Evolutionary conservation across 2,113 vertebrate genomes (phyloP), one percentile per base, ranked within the genome.

Genomic region (Nycticebus coucang): DNA sequence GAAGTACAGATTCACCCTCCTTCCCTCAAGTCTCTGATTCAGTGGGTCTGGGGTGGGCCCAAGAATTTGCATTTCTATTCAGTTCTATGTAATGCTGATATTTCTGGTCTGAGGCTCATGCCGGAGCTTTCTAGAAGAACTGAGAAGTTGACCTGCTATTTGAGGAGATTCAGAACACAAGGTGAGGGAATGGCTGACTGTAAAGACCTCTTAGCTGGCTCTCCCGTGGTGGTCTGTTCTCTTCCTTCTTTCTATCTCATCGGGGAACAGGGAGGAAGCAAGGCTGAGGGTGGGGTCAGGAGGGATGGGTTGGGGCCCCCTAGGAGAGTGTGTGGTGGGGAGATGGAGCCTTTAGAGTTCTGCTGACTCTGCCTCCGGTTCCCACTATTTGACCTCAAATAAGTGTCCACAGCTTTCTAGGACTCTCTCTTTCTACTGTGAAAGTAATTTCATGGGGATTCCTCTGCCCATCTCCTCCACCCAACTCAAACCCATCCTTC

Each of bases 391-490:
- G 62, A 60, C 50, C n/a, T 89, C 41, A 82, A 57, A 24, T 59
- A 81, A 92, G 62, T 60, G 15, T 37, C 19, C n/a, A 53, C n/a
- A 55, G 68, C 87, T 93, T 95, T 93, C 89, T 66, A 78, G 55
- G 19, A 10, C 83, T 94, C 35, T 60, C 59, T 50, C 45, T 88
- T 24, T 66, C 81, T n/a, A 24, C 55, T 14, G 5, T 77, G 18
- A 78, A 88, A 89, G 37, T 78, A 41, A 82, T 55, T 71, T 60
- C 59, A 7, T 19, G 14, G 53, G 55, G 28, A 60, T 53, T 78
- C 69, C 33, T 24, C 53, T 83, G 15, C 50, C 33, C 17, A 0
- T 15, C 11, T 72, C 55, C 21, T 74, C 66, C 18, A 28, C 3
- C 35, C 17, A 78, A 60, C 11, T 96, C 45, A 87, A 24, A n/a